phyloP scores from a whole-genome alignment of 1,140 invertebrate genomes.

The Planococcus citri region DNA sequence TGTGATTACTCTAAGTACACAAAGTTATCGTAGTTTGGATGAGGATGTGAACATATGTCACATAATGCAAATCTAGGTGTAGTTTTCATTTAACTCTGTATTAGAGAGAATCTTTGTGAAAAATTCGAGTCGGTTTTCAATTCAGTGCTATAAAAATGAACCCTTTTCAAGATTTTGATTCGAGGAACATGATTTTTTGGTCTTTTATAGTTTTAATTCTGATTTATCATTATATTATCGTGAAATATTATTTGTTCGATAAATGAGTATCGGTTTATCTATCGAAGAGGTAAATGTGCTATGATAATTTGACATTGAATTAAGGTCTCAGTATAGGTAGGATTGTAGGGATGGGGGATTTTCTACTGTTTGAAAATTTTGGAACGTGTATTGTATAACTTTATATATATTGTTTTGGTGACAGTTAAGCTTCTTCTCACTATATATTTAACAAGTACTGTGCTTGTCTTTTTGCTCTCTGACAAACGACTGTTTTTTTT shows the following conservation, averaged over 20 bases:
- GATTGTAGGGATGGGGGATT: not conserved
- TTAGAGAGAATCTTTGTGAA: too few species aligned
- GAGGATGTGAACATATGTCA: too few species aligned
- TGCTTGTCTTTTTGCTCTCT: conserved; percentile 17
- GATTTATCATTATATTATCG: conserved; percentile 25
- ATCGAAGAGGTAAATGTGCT: not conserved
- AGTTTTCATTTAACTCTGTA: too few species aligned
- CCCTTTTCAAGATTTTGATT: conserved; percentile 17
- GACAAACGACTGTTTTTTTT: not conserved
- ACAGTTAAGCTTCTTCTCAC: conserved; percentile 16
- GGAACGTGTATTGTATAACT: not conserved
- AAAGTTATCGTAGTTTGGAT: too few species aligned
- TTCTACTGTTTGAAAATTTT: too few species aligned
- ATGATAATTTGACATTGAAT: not conserved
- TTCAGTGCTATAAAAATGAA: not conserved
- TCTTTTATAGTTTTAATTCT: conserved; percentile 25
- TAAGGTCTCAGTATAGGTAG: too few species aligned
- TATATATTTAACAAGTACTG: conserved; percentile 18
- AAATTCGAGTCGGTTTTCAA: too few species aligned
- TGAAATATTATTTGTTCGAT: conserved; percentile 20
- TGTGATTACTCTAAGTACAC: too few species aligned
- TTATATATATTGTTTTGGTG: not conserved
- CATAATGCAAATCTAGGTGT: too few species aligned
- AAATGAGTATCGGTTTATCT: not conserved
- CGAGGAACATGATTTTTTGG: conserved; percentile 23